These are phyloP conservation scores for Loxodonta africana DNA, from an alignment of 2,113 vertebrate species.

Conservation along the genomic window DNA sequence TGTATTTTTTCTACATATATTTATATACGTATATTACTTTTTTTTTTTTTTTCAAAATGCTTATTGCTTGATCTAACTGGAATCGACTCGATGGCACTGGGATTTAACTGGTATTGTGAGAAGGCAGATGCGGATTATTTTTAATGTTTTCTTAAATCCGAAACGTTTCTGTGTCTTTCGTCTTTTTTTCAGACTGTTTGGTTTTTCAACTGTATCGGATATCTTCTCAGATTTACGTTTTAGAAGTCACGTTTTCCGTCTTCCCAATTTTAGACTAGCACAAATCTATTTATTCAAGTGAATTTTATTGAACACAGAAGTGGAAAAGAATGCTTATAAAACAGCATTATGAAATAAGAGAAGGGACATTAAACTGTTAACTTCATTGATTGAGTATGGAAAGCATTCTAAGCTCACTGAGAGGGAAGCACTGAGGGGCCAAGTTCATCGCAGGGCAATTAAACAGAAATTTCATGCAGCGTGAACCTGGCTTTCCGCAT, in stretches of 20 bases:
- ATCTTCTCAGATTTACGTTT: constrained; percentile 71
- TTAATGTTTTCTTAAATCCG: constrained; percentile 60
- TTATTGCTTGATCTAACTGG: not conserved
- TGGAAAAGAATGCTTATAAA: constrained; percentile 64
- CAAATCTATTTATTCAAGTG: constrained; percentile 64
- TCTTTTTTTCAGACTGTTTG: constrained; percentile 70
- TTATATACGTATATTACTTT: not conserved
- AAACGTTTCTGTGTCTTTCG: constrained; percentile 69
- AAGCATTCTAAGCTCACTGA: constrained; percentile 38
- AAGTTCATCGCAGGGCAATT: constrained; percentile 67
- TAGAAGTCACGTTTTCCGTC: constrained; percentile 41
- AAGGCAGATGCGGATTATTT: not conserved
- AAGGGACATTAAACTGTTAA: constrained; percentile 58
- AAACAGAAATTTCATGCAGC: constrained; percentile 63
- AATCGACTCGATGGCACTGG: too few species aligned
- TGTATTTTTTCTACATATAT: not conserved
- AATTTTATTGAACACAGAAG: constrained; percentile 63
- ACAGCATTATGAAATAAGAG: constrained; percentile 46
- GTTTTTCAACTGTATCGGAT: constrained; percentile 60
- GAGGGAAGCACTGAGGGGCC: not conserved
- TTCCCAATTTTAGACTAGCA: constrained; percentile 65
- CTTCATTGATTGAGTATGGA: constrained; percentile 53
- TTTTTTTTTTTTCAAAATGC: not conserved
- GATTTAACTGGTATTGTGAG: not conserved
- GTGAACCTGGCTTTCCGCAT: constrained; percentile 36